A percentile compares a stretch with the other conserved stretches of the same genome.
These are phyloP conservation scores for Diadegma fenestrale DNA, from an alignment of 2,888 invertebrate genomes.

Conservation along the genomic window DNA sequence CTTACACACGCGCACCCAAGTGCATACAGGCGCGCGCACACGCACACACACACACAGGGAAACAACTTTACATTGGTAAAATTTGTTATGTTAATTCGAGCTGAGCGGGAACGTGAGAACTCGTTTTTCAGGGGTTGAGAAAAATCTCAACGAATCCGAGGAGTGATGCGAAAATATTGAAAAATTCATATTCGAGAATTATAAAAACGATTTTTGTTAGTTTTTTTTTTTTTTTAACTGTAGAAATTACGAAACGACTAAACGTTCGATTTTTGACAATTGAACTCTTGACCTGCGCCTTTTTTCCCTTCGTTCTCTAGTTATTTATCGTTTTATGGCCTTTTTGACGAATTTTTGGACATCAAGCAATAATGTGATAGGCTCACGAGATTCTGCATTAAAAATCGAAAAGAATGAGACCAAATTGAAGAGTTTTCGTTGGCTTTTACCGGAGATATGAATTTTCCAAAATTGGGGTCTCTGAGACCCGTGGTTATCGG, in stretches of 20 bases:
- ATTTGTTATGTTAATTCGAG: conserved; percentile 38
- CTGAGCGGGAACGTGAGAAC: conserved; percentile 21
- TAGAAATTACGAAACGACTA: not conserved
- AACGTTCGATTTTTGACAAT: not conserved
- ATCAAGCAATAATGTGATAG: too few species aligned
- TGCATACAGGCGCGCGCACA: not conserved
- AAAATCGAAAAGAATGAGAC: too few species aligned
- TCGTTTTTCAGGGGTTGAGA: not conserved
- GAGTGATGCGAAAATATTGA: not conserved
- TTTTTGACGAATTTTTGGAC: too few species aligned
- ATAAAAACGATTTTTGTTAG: not conserved
- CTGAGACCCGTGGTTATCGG: too few species aligned
- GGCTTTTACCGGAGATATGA: too few species aligned
- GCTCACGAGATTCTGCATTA: too few species aligned
- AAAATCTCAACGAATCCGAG: not conserved
- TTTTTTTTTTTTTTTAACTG: not conserved
- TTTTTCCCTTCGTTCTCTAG: too few species aligned
- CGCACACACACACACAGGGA: not conserved
- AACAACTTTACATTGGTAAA: not conserved
- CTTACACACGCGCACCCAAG: not conserved
- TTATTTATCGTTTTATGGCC: too few species aligned
- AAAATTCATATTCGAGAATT: not conserved
- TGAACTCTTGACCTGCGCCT: too few species aligned
- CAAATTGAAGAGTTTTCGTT: too few species aligned
- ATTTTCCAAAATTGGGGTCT: too few species aligned